Conservation (phyloP, 2,888 invertebrate genomes). For the Pterostichus madidus region DNA sequence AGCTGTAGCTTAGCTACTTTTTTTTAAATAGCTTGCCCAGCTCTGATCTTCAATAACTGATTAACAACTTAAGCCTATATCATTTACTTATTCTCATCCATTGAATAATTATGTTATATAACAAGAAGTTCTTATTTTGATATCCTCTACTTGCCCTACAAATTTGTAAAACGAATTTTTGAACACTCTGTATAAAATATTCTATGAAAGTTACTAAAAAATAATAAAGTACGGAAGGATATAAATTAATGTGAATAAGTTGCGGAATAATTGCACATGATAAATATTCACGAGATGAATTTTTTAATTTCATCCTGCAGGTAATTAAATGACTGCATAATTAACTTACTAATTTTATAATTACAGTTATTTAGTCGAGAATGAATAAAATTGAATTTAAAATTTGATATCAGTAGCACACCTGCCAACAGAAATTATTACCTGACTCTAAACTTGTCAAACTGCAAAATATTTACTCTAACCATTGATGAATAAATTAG, state of each 20-base stretch:
- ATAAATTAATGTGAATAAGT: constrained; percentile 29
- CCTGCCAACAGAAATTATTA: constrained; percentile 37
- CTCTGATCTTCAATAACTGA: too few species aligned
- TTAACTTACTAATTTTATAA: constrained; percentile 47
- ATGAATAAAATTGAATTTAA: constrained; percentile 44
- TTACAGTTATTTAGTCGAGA: constrained; percentile 39
- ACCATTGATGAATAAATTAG: too few species aligned
- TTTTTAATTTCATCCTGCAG: constrained; percentile 11
- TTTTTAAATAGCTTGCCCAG: too few species aligned
- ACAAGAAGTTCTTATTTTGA: too few species aligned
- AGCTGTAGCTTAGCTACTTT: too few species aligned
- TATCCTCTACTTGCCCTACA: too few species aligned
- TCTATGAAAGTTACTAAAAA: too few species aligned
- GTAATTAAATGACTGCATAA: constrained; percentile 43
- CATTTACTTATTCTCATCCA: too few species aligned
- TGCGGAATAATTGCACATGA: not conserved
- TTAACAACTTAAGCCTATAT: too few species aligned
- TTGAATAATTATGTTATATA: too few species aligned
- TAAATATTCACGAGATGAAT: constrained; percentile 18
- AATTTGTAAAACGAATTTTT: too few species aligned
- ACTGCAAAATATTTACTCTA: not conserved
- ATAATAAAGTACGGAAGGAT: not conserved
- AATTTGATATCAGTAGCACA: constrained; percentile 42
- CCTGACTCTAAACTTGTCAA: constrained; percentile 11
- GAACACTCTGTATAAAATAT: too few species aligned